phyloP scores from a whole-genome alignment of 2,888 invertebrate species.

The Myopa tessellatipennis region DNA sequence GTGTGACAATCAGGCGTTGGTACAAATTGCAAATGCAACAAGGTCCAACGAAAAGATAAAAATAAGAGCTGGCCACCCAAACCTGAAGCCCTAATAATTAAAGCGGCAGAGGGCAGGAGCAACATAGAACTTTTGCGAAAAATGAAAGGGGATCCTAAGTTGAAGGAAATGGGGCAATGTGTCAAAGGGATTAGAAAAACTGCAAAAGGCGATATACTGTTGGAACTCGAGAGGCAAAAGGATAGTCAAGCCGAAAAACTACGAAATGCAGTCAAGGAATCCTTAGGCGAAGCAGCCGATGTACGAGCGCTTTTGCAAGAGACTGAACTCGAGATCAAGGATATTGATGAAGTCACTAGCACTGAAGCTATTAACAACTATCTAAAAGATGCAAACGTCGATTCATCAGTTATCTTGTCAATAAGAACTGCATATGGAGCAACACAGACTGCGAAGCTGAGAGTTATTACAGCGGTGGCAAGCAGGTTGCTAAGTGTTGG shows the following conservation, averaged over 20 bases:
- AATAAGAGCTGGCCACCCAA: not conserved
- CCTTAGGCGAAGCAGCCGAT: not conserved
- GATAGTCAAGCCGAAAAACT: conserved; percentile 8
- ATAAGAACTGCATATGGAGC: not conserved
- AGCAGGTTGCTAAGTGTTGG: not conserved
- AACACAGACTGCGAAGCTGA: not conserved
- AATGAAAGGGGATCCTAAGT: not conserved
- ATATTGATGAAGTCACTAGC: conserved; percentile 9
- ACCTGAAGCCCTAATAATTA: conserved; percentile 4
- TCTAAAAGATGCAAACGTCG: not conserved
- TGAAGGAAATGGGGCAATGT: conserved; percentile 8
- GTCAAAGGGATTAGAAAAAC: not conserved
- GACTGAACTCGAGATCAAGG: not conserved
- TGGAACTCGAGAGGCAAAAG: not conserved
- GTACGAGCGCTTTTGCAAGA: conserved; percentile 6
- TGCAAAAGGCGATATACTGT: not conserved
- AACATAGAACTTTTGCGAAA: conserved; percentile 5
- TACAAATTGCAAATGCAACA: no score
- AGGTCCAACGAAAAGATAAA: not conserved
- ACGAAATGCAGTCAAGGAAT: not conserved
- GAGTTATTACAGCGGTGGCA: not conserved
- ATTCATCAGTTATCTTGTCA: not conserved
- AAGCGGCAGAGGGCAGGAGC: not conserved
- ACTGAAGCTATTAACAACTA: not conserved
- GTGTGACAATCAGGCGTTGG: no score